phyloP scores from a whole-genome alignment of 2,888 invertebrate genomes.

The Ypsolopha sequella region DNA sequence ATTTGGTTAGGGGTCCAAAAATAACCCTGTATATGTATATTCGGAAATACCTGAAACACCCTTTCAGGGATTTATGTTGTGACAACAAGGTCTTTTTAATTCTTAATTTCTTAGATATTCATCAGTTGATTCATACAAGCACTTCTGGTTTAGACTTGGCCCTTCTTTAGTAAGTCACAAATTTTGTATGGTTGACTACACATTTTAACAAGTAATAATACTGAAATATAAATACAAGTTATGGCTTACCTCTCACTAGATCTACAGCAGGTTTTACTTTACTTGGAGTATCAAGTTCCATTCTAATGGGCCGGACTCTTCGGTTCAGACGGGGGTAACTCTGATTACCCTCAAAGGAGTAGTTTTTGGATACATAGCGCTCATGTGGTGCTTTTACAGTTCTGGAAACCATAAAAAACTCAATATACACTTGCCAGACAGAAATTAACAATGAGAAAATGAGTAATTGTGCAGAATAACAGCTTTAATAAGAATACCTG shows the following conservation, averaged over 20 bases:
- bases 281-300: constrained; percentile 55
- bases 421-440: not conserved
- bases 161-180: too few relatives aligned
- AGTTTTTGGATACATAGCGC: constrained; percentile 37
- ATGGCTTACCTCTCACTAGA: constrained; percentile 55
- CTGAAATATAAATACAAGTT: not conserved
- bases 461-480: too few relatives aligned
- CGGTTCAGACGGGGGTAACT: constrained; percentile 69
- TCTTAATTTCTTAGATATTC: too few relatives aligned
- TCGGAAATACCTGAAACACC: too few relatives aligned
- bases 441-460: not conserved
- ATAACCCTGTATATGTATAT: too few relatives aligned
- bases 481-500: constrained; percentile 26
- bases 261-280: constrained; percentile 54
- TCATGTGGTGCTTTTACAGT: constrained; percentile 35
- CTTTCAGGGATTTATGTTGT: too few relatives aligned
- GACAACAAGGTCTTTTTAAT: too few relatives aligned
- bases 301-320: constrained; percentile 37
- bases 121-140: too few relatives aligned
- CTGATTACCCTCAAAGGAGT: constrained; percentile 73
- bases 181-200: too few relatives aligned
- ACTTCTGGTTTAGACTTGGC: too few relatives aligned
- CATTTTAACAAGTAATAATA: too few relatives aligned
- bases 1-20: too few relatives aligned
- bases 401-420: constrained; percentile 21